Evolutionary conservation across 2,113 vertebrate species (phyloP), one percentile per base, ranked within the genome.

Genomic region (Aptenodytes forsteri): DNA sequence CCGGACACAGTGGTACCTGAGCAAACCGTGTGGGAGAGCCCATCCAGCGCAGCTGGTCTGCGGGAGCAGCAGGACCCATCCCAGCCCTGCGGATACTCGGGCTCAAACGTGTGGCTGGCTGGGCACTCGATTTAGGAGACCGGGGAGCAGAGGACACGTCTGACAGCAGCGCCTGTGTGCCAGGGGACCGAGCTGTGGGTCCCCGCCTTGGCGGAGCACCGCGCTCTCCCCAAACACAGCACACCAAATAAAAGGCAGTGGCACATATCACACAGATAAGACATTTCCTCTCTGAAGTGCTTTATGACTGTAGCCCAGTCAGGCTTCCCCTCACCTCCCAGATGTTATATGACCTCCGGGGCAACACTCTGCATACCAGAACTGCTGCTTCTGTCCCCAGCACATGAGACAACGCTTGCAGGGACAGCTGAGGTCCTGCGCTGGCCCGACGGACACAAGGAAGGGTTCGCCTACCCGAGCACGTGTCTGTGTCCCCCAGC

Each of bases 71-170:
- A 17, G 70, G 65, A 58, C 32, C 49, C 59, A 10, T 4, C 14
- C 13, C 32, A 82, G 83, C 34, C n/a, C 56, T 27, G 25, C 1
- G 2, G 44, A 19, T 6, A 1, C 49, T 13, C 0, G 0, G 25
- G 38, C 52, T 67, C 49, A 18, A 8, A 15, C 6, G 0, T 0
- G 0, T 5, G 36, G 36, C 86, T 64, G 44, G 30, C 52, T 26
- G 61, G 27, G 30, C 10, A 2, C 52, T 14, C 8, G 61, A 21
- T 23, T 50, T 29, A 16, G 73, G 46, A 34, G n/a, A 8, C 9
- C 1, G 5, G 40, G 26, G 36, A 73, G 34, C 20, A 9, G 34
- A 44, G 65, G 40, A 61, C 14, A 13, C 0, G 1, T n/a, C 58
- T 46, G 87, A 16, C 23, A 34, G 62, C 71, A 54, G n/a, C 16